Conservation (phyloP, 1,140 invertebrate genomes). For the Drosophila virilis region DNA sequence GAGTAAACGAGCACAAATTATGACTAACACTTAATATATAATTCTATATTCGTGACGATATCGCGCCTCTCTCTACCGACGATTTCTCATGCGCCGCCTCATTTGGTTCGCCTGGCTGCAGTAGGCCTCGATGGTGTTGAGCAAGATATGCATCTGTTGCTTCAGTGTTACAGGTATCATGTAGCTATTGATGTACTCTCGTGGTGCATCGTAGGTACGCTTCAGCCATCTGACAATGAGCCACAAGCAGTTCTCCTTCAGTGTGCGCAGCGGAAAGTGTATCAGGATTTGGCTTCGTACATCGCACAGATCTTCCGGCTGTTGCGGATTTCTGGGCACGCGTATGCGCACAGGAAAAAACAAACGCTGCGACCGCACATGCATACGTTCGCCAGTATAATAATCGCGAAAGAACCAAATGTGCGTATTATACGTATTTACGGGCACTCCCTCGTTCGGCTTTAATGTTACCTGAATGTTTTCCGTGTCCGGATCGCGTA, state of each 20-base stretch:
- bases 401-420: constrained; percentile 90
- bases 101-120: constrained; percentile 36
- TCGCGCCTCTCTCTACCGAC: constrained; percentile 4
- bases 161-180: constrained; percentile 64
- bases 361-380: constrained; percentile 81
- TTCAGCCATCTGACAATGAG: constrained; percentile 55
- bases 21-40: constrained; percentile 6
- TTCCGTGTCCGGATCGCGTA: constrained; percentile 88
- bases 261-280: constrained; percentile 68
- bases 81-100: constrained; percentile 30
- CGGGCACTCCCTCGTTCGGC: constrained; percentile 85
- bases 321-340: constrained; percentile 58
- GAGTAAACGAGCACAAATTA: constrained; percentile 3
- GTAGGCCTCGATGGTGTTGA: constrained; percentile 57
- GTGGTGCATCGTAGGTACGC: constrained; percentile 43
- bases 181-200: constrained; percentile 43
- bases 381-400: constrained; percentile 86
- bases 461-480: constrained; percentile 86
- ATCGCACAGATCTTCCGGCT: constrained; percentile 56
- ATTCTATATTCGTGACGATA: background rate
- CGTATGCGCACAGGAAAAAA: constrained; percentile 71
- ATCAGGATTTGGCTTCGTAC: constrained; percentile 68
- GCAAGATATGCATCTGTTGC: constrained; percentile 54
- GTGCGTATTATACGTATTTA: constrained; percentile 90
- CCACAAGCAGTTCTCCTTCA: constrained; percentile 68